Evolutionary conservation across 1,140 invertebrate species (phyloP), one percentile per base, ranked within the genome.

Genomic region (Drosophila suzukii): DNA sequence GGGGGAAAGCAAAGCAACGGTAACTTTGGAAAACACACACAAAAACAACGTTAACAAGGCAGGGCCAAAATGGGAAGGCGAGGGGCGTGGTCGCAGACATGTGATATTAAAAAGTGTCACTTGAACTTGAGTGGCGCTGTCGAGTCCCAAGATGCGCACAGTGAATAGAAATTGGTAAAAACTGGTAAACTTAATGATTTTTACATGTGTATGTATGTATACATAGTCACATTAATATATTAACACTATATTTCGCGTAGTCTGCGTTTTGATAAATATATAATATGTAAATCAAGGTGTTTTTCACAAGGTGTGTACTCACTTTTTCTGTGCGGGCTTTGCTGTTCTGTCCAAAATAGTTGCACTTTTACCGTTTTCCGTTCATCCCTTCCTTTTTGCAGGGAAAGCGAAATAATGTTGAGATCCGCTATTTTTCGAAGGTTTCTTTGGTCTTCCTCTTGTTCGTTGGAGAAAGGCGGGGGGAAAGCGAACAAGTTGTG

Each of bases 101-200:
- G 83, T 68, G 82, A 86, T 86, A 79, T 88, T 75, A 59, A 79
- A 76, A 86, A 79, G 71, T 85, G 79, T 86, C 82, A 83, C 79
- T 86, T 86, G 82, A 86, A 86, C 82, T 86, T 86, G 83, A 86
- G 65, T 62, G 55, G 49, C 47, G 58, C 61, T 61, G 65, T 59
- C 50, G 65, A 49, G 57, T 59, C 51, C 38, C 53, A 75, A 41
- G 50, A 38, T 39, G 20, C n/a, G 38, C 55, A 76, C 57, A 27
- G 30, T 76, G 72, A n/a, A 10, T 6, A 4, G 3, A 43, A 27
- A 13, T 27, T 5, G 5, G 43, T 12, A 8, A 34, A 34, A 34
- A 27, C 5, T 27, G 27, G 20, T 1, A 20, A 20, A 20, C 20
- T 20, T 20, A 20, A 20, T 20, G 20, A 20, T 20, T 20, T 20